Base-by-base conservation (phyloP, 1,140 invertebrate genomes). In the Drosophila cardini region DNA sequence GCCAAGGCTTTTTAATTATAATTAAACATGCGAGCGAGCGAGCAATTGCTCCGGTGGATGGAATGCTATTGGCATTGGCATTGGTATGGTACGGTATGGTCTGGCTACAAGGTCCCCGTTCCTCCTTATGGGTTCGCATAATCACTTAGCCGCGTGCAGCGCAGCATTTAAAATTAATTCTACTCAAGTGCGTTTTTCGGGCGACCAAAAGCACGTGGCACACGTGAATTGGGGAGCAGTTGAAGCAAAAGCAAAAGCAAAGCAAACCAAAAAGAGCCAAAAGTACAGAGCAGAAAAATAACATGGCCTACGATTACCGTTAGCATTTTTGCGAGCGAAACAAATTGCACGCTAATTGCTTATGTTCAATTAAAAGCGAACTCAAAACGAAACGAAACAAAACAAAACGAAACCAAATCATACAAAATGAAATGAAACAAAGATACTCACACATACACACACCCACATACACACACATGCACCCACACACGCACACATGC, bases 341-440 rank as follows among this genome's bases (percentile, higher is more conserved):
- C 81, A 90, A 90, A 90, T 91, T 91, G 89, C 89, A 90, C 80
- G 89, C 89, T 90, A 90, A 90, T 91, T 90, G 89, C 89, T 90
- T 74, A 80, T 91, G 89, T 90, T 91, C 89, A 91, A 90, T 89
- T 90, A 91, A 89, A 82, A 78, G 82, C 61, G 75, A 80, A 69
- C 68, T 62, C 50, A 38, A 46, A 67, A 52, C 38, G 15, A 40
- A 53, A 30, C 36, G 45, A n/a, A 61, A 48, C 13, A 10, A 32
- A 42, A 34, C n/a, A 10, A 58, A 43, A 32, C 13, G 53, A 64
- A 55, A 50, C 6, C 4, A 52, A 56, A 64, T 45, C 38, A 62
- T 32, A 32, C 36, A 18, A 52, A 43, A 30, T 45, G 48, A n/a
- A 61, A 32, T 11, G 45, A 16, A 34, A 45, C 38, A 26, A 38